Evolutionary conservation across 2,888 invertebrate genomes (phyloP).

Genomic region (Brachycybe producta): DNA sequence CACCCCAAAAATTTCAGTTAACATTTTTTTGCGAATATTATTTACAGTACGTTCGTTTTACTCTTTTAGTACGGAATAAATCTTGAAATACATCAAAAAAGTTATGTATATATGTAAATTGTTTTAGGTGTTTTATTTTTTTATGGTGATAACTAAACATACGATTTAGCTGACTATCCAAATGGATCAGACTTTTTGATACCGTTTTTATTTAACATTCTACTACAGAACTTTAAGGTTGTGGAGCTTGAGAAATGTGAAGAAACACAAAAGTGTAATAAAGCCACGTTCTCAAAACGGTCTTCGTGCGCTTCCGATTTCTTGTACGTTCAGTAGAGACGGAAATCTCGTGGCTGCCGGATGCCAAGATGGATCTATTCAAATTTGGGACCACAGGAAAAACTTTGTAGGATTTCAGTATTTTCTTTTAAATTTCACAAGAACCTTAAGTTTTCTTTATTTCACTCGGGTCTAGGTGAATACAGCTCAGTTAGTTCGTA

Average conservation of each 20-base stretch:
- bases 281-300: conserved; percentile 79
- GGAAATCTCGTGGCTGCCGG: conserved; percentile 80
- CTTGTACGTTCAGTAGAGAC: conserved; percentile 70
- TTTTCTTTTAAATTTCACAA: conserved; percentile 4
- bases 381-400: conserved; percentile 92
- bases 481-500: conserved; percentile 59
- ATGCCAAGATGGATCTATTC: conserved; percentile 87
- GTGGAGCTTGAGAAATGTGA: conserved; percentile 72
- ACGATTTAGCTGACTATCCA: too few species aligned
- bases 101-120: too few species aligned
- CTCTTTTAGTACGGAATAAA: too few species aligned
- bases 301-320: conserved; percentile 66
- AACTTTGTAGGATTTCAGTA: conserved; percentile 48
- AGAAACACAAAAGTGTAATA: conserved; percentile 65
- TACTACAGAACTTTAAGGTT: conserved; percentile 63
- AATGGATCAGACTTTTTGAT: too few species aligned
- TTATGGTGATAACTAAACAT: too few species aligned
- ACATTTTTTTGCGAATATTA: too few species aligned
- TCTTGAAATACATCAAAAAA: too few species aligned
- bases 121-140: too few species aligned
- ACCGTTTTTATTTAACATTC: too few species aligned
- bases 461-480: conserved; percentile 44
- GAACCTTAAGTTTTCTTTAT: neutral
- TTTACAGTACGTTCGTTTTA: too few species aligned
- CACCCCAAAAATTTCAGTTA: too few species aligned